Evolutionary conservation across 2,797 vertebrate species (phyloP), one percentile per base, ranked within the genome.

Genomic region (Poeciliopsis turneri): DNA sequence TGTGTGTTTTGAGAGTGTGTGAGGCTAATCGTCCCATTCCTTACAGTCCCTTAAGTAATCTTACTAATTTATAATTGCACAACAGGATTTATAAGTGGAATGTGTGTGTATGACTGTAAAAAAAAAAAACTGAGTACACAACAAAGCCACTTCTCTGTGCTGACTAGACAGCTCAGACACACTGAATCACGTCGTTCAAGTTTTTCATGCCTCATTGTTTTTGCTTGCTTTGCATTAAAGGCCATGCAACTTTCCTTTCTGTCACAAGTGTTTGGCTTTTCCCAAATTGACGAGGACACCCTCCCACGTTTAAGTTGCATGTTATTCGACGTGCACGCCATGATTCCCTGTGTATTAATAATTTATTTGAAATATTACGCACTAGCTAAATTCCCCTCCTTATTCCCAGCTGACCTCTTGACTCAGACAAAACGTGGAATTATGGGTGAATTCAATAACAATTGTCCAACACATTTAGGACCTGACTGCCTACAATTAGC

Each of bases 161-260:
- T 93, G 92, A 92, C 81, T 90, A 91, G 86, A 89, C 89, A 91
- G 83, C 90, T 89, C 86, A 92, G 76, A 87, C 92, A 88, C 91
- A 77, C 85, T 82, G 87, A 91, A 89, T 87, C 87, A 90, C 77
- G 89, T 86, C 84, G 86, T 88, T 90, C 75, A 93, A 93, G 81
- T 93, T 93, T 87, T 84, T 78, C 89, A 74, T 79, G 87, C 88
- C 90, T 93, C 83, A 86, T 92, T 93, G 47, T 90, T 93, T 92
- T 88, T 91, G 88, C 86, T 83, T 87, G 82, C 47, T 66, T 66
- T 94, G 88, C 89, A 89, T 85, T 83, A 87, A 79, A 94, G 92
- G 92, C 91, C 93, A 85, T 88, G 20, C 59, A 93, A 93, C 91
- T 93, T 92, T 86, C 75, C 77, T 74, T 71, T 76, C 78, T 57